A percentile compares a stretch with the other conserved stretches of the same genome.
These are phyloP conservation scores for Perognathus longimembris DNA, from an alignment of 2,113 vertebrate species.

Conservation along the genomic window DNA sequence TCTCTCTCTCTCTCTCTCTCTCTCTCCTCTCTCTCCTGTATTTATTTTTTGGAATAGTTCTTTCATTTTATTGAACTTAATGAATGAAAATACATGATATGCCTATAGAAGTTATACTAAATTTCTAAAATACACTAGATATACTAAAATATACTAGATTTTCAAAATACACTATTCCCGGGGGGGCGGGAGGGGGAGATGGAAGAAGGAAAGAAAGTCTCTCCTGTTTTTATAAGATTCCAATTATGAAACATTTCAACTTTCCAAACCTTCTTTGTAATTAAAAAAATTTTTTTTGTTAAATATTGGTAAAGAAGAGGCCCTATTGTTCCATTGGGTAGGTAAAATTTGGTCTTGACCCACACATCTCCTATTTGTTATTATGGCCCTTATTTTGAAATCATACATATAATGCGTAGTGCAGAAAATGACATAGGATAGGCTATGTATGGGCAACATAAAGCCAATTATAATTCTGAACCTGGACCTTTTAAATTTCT, in stretches of 20 bases:
- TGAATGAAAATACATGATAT: too few relatives aligned
- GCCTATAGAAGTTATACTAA: too few relatives aligned
- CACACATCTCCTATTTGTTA: background rate
- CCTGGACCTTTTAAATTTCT: background rate
- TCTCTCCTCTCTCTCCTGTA: too few relatives aligned
- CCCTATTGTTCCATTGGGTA: background rate
- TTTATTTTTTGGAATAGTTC: too few relatives aligned
- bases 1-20: too few relatives aligned
- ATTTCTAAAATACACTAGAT: too few relatives aligned
- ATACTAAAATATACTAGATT: too few relatives aligned
- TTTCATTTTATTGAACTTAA: too few relatives aligned
- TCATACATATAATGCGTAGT: background rate
- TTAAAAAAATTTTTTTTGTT: background rate
- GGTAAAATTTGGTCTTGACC: background rate
- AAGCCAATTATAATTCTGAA: background rate
- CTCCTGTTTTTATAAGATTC: background rate
- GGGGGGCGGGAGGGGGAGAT: too few relatives aligned
- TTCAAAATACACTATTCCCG: too few relatives aligned
- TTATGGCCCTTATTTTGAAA: constrained; percentile 15
- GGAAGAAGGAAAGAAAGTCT: background rate
- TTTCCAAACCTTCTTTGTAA: background rate
- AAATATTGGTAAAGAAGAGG: background rate
- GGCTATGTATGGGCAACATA: background rate
- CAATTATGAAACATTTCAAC: background rate
- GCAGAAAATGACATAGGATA: background rate